Evolutionary conservation across 2,797 vertebrate genomes (phyloP), one percentile per base, ranked within the genome.

Genomic region (Phataginus tetradactyla): DNA sequence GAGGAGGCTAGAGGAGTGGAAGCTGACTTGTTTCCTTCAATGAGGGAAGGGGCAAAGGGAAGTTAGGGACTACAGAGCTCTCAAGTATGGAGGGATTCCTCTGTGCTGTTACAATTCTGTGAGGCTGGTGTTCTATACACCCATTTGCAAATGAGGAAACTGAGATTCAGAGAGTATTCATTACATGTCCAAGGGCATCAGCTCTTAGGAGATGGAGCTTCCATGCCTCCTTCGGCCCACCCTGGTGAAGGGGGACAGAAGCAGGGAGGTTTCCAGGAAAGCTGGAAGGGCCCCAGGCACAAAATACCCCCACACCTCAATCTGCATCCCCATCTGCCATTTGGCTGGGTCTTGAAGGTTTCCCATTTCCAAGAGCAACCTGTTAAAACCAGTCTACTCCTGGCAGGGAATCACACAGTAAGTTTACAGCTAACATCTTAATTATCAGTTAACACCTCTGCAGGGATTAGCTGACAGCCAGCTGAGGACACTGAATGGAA

Each of bases 391-490:
- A 94, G 94, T 96, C 95, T 96, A 94, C 68, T 96, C 57, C 81
- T 97, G 94, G 85, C 86, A 74, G 90, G 69, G 97, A 97, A 96
- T 94, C 96, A 91, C 91, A 97, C 15, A 13, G 92, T 96, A 85
- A 86, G 89, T 96, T 94, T 97, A 86, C 83, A 92, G 94, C 90
- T 95, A 92, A 95, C 85, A 83, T 96, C 96, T 96, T 96, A 96
- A 97, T 96, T 97, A 98, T 97, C 96, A 92, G 95, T 81, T 97
- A 92, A 94, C 96, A 94, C 96, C 91, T 95, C 90, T 93, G n/a
- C 45, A 37, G 96, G 91, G 72, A 85, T 95, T 90, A 95, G 85
- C 96, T 83, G 96, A 77, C 94, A 96, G 91, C 27, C 96, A 42
- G 78, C 85, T 53, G 90, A 94, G 96, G 96, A 95, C 83, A 74